phyloP scores from a whole-genome alignment of 2,888 invertebrate species.

The Eilema caniola region DNA sequence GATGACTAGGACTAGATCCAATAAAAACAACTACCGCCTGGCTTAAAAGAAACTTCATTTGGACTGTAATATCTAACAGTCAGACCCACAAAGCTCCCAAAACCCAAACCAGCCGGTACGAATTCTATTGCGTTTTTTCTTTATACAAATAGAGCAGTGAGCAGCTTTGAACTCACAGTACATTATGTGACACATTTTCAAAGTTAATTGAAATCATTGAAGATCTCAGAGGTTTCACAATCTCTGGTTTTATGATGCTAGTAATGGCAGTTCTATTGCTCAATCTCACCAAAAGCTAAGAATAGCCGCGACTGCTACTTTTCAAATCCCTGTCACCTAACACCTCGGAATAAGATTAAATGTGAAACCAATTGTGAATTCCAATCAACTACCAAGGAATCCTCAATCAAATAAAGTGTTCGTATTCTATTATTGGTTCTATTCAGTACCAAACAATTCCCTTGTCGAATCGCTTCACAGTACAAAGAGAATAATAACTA shows the following conservation, averaged over 20 bases:
- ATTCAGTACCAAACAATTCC: conserved; percentile 18
- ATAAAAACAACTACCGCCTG: too few species aligned
- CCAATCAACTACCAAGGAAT: conserved; percentile 14
- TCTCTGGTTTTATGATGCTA: not conserved
- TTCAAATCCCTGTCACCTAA: not conserved
- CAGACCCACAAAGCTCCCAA: too few species aligned
- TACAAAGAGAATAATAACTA: conserved; percentile 10
- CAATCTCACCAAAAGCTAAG: not conserved
- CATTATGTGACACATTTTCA: not conserved
- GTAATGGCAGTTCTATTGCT: not conserved
- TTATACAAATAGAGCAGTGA: not conserved
- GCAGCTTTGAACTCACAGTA: too few species aligned
- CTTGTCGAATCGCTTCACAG: conserved; percentile 3
- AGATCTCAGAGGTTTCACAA: not conserved
- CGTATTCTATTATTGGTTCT: conserved; percentile 8
- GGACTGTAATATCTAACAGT: too few species aligned
- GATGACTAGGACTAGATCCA: too few species aligned
- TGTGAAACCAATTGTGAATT: conserved; percentile 13
- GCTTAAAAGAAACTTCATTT: too few species aligned
- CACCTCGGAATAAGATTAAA: not conserved
- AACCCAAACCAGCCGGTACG: not conserved
- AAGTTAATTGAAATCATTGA: not conserved
- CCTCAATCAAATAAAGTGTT: conserved; percentile 15
- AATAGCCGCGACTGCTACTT: not conserved
- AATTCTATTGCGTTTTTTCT: not conserved